A percentile compares a stretch with the other conserved stretches of the same genome.
These are phyloP conservation scores for Apodemia duryi DNA, from an alignment of 2,888 invertebrate genomes.

Conservation along the genomic window DNA sequence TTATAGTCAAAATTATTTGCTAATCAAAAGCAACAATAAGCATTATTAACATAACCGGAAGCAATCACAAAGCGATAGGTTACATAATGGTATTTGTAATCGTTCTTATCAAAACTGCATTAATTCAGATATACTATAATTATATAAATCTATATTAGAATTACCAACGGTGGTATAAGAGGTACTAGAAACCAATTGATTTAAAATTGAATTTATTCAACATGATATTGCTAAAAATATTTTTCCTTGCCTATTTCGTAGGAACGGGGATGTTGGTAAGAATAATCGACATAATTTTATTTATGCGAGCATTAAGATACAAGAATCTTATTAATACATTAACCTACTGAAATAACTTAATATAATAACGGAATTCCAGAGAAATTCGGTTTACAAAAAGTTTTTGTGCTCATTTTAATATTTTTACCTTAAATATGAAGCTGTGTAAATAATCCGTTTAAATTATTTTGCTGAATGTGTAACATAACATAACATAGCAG, in stretches of 20 bases:
- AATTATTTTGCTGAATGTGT: too few relatives aligned
- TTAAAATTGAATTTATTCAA: not conserved
- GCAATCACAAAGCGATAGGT: not conserved
- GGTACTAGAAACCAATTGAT: not conserved
- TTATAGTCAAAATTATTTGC: not conserved
- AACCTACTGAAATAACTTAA: too few relatives aligned
- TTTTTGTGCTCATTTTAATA: too few relatives aligned
- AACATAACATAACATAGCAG: too few relatives aligned
- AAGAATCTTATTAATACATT: too few relatives aligned
- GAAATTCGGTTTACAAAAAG: too few relatives aligned
- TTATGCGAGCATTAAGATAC: too few relatives aligned
- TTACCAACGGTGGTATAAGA: not conserved
- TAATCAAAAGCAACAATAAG: not conserved
- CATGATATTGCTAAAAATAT: not conserved
- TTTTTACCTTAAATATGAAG: too few relatives aligned
- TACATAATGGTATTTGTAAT: not conserved
- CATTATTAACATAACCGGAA: not conserved
- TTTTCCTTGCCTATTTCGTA: not conserved
- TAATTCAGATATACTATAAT: not conserved
- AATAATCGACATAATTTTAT: too few relatives aligned
- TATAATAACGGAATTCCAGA: too few relatives aligned
- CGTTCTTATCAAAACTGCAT: not conserved
- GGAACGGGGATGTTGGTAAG: not conserved
- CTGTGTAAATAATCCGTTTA: too few relatives aligned
- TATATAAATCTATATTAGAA: not conserved